Evolutionary conservation across 2,113 vertebrate genomes (phyloP).

Genomic region (Candoia aspera): DNA sequence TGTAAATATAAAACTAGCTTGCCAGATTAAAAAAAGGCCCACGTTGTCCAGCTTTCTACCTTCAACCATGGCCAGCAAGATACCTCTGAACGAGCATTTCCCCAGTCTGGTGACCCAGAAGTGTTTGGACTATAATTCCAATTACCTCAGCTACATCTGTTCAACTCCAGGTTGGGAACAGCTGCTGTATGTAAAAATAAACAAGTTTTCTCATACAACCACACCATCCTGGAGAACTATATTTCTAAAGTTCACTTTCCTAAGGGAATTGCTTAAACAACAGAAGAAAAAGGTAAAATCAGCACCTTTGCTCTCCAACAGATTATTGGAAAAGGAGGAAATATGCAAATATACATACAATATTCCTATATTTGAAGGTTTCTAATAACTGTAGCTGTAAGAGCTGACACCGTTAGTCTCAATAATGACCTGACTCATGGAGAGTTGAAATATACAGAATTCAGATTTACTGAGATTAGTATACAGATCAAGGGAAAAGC

Average conservation of each 20-base stretch:
- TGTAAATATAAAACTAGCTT: neutral
- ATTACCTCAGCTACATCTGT: too few species aligned
- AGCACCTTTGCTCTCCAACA: neutral
- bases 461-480: too few species aligned
- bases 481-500: too few species aligned
- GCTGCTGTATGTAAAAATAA: neutral
- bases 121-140: too few species aligned
- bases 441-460: too few species aligned
- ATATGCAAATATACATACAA: neutral
- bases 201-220: neutral
- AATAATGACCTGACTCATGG: too few species aligned
- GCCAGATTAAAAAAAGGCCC: too few species aligned
- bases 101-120: too few species aligned
- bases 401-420: too few species aligned
- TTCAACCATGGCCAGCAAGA: neutral
- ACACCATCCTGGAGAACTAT: neutral
- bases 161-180: too few species aligned
- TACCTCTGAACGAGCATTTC: neutral
- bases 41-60: neutral
- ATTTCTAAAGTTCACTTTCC: neutral
- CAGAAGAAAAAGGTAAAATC: neutral
- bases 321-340: neutral
- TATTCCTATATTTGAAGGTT: neutral
- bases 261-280: neutral
- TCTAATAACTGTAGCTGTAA: neutral